Percentiles rank a stretch among this genome's conserved stretches.
These are phyloP conservation scores for Channa argus DNA, from an alignment of 2,113 vertebrate species.

Conservation along the genomic window DNA sequence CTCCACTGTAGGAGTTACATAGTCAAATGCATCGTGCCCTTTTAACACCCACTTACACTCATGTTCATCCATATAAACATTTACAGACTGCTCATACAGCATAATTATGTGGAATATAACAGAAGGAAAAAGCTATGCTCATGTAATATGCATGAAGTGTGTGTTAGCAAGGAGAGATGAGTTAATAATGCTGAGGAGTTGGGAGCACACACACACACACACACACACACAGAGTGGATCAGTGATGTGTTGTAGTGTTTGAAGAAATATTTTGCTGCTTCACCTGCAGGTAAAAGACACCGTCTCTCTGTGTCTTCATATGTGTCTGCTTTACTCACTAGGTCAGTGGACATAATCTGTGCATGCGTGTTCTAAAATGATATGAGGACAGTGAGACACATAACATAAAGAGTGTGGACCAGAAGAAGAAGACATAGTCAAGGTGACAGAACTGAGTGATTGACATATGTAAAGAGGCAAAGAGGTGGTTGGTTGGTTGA, in stretches of 20 bases:
- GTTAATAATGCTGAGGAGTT: conserved; percentile 31
- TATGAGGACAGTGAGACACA: conserved; percentile 9
- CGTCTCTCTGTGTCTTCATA: not conserved
- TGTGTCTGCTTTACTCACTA: conserved; percentile 7
- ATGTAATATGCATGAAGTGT: conserved; percentile 67
- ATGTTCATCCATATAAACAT: conserved; percentile 66
- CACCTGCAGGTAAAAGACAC: conserved; percentile 24
- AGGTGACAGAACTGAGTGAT: conserved; percentile 25
- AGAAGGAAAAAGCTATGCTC: conserved; percentile 45
- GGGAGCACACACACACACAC: conserved; percentile 9
- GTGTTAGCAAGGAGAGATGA: conserved; percentile 28
- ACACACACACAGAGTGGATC: conserved; percentile 35
- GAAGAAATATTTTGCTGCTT: conserved; percentile 47
- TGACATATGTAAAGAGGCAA: conserved; percentile 40
- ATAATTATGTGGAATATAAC: conserved; percentile 57
- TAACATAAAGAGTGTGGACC: not conserved
- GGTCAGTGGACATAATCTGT: conserved; percentile 29
- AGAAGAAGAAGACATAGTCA: conserved; percentile 15
- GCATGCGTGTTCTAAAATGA: conserved; percentile 5
- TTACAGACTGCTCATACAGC: conserved; percentile 52
- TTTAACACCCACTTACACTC: conserved; percentile 50
- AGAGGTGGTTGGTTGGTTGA: conserved; percentile 16
- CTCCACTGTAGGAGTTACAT: conserved; percentile 7
- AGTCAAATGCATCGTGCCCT: conserved; percentile 33
- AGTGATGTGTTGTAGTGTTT: conserved; percentile 52